These are phyloP conservation scores for Neolamprologus hecqui DNA, from an alignment of 2,113 vertebrate genomes.

Conservation along the genomic window DNA sequence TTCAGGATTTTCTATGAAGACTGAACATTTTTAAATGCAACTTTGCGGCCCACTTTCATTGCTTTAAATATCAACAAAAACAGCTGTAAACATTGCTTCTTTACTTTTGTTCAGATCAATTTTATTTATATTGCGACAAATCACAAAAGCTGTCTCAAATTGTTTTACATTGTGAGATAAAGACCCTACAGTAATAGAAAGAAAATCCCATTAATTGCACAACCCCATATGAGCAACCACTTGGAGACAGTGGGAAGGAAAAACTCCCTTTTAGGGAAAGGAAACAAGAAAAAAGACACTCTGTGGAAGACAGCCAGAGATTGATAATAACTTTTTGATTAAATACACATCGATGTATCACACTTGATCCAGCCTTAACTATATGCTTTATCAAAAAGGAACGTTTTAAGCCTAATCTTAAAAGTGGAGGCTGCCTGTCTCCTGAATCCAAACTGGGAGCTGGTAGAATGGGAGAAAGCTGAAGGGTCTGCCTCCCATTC, in stretches of 20 bases:
- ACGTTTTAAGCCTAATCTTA: neutral
- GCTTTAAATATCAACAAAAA: neutral
- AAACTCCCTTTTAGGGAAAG: neutral
- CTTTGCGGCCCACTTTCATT: neutral
- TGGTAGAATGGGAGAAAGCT: neutral
- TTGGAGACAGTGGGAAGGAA: neutral
- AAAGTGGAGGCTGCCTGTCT: neutral
- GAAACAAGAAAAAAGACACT: neutral
- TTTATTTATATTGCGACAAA: neutral
- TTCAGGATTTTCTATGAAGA: neutral
- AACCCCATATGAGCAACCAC: neutral
- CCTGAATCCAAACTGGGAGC: neutral
- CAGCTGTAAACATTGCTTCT: neutral
- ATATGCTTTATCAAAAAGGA: neutral
- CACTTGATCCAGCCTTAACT: neutral
- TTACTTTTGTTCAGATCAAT: neutral
- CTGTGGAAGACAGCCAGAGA: neutral
- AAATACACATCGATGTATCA: neutral
- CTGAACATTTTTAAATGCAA: neutral
- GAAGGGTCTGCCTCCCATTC: neutral
- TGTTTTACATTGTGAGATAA: neutral
- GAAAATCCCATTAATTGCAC: neutral
- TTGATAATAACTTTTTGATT: neutral
- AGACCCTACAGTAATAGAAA: neutral
- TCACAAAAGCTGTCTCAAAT: neutral